Conservation (phyloP, 2,888 invertebrate species). For the Boloria euphrosyne region DNA sequence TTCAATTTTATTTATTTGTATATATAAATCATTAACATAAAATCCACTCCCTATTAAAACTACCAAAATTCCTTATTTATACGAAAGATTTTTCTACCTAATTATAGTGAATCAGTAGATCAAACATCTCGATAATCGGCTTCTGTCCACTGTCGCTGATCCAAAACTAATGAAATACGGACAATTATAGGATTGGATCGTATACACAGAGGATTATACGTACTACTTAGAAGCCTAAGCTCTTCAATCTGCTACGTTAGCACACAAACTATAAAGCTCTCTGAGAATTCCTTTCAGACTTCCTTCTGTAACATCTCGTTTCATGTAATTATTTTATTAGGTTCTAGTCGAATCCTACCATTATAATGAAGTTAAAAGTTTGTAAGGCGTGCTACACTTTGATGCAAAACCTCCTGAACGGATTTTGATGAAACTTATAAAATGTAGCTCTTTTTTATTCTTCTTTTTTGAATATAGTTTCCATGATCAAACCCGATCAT, state of each 20-base stretch:
- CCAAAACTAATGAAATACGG: conserved; percentile 28
- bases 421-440: no score
- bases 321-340: neutral
- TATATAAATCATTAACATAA: no score
- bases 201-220: conserved; percentile 21
- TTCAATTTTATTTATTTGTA: no score
- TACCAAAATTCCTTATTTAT: no score
- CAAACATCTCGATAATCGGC: conserved; percentile 27
- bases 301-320: neutral
- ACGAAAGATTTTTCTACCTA: conserved; percentile 1
- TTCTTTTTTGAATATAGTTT: no score
- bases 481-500: no score
- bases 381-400: no score
- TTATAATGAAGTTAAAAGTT: no score
- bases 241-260: conserved; percentile 22
- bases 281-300: conserved; percentile 9
- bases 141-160: conserved; percentile 27
- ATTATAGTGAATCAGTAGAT: conserved; percentile 4
- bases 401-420: no score
- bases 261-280: conserved; percentile 12
- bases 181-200: conserved; percentile 26
- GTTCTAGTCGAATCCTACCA: no score
- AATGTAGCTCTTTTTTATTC: no score
- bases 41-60: no score
- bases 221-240: conserved; percentile 21